Conservation (phyloP, 2,113 vertebrate genomes). For the Thamnophis sirtalis region DNA sequence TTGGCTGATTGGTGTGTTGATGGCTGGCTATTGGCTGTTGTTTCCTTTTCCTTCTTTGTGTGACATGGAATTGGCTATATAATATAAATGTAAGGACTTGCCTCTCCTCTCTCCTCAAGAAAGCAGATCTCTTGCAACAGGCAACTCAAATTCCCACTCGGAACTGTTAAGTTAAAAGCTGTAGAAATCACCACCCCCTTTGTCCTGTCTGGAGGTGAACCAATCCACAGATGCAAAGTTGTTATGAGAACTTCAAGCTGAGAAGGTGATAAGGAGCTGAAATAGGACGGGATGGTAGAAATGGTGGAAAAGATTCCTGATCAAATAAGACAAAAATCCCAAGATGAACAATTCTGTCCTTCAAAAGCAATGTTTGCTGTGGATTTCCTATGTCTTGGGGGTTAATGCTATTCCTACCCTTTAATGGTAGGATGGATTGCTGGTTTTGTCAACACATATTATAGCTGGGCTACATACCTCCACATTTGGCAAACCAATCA, state of each 20-base stretch:
- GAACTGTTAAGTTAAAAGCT: no score
- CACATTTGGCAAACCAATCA: not conserved
- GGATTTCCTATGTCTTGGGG: not conserved
- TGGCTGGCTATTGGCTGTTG: no score
- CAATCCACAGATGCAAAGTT: no score
- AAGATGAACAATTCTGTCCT: not conserved
- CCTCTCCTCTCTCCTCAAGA: no score
- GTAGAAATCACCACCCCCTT: no score
- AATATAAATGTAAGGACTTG: conserved; percentile 4
- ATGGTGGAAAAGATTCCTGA: not conserved
- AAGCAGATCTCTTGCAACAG: no score
- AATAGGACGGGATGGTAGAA: not conserved
- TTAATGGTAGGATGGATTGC: not conserved
- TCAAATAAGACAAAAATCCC: not conserved
- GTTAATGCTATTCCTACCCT: not conserved
- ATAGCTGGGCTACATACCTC: not conserved
- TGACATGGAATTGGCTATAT: conserved; percentile 28
- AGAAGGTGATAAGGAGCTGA: not conserved
- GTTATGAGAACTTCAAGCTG: no score
- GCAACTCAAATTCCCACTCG: no score
- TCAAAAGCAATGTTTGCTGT: not conserved
- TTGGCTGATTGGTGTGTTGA: no score
- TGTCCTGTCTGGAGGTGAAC: no score
- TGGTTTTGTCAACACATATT: not conserved
- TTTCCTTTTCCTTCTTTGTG: no score